Conservation (phyloP, 2,113 vertebrate genomes). For the Podarcis cretensis region DNA sequence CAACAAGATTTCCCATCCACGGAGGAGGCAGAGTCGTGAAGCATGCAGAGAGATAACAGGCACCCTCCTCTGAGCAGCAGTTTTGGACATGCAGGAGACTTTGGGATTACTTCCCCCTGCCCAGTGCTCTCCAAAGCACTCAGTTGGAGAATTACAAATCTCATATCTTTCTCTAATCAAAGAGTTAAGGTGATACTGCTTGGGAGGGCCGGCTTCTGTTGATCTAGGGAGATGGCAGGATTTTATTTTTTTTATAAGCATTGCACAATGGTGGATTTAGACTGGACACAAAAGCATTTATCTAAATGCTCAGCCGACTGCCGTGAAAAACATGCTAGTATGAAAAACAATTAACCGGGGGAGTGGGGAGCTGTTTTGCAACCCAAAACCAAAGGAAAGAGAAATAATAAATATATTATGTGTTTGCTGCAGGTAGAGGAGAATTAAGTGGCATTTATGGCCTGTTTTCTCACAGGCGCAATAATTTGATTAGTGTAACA, state of each 20-base stretch:
- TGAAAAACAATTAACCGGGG: no score
- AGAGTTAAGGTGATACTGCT: background rate
- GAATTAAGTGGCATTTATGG: background rate
- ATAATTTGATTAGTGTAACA: no score
- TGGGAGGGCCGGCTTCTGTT: fast-evolving
- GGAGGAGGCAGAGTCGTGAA: background rate
- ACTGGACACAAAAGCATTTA: background rate
- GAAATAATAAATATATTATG: background rate
- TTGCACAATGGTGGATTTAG: background rate
- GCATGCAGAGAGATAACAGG: background rate
- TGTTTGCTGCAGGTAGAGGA: background rate
- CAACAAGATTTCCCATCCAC: no score
- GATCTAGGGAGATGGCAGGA: background rate
- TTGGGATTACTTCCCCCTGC: no score
- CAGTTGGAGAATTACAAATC: background rate
- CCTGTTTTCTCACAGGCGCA: no score
- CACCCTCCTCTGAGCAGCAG: background rate
- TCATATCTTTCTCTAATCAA: background rate
- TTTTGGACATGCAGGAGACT: background rate
- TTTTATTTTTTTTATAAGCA: background rate
- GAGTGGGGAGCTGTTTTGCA: background rate
- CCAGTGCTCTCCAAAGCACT: background rate
- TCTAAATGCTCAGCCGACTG: background rate
- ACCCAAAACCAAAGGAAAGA: background rate
- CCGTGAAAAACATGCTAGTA: background rate